Conservation (phyloP, 2,113 vertebrate species). For the Otocyon megalotis region DNA sequence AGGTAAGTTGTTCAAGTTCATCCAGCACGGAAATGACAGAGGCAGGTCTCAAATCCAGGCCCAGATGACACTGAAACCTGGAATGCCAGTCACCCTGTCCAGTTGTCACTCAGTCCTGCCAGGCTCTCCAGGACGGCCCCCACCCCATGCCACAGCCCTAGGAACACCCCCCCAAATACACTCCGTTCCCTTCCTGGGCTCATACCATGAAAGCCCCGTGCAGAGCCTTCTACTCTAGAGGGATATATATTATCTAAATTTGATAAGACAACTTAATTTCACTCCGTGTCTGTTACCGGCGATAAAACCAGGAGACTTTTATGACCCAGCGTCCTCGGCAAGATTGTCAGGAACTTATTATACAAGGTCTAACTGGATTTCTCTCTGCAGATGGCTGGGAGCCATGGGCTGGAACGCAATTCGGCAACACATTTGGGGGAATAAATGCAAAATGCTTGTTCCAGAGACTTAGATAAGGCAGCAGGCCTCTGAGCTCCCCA, state of each 20-base stretch:
- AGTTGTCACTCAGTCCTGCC: neutral
- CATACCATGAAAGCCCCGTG: constrained; percentile 84
- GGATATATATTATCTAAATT: constrained; percentile 92
- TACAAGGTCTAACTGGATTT: constrained; percentile 93
- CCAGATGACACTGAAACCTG: neutral
- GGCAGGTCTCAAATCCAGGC: neutral
- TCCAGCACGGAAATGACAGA: neutral
- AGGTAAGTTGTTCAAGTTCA: neutral
- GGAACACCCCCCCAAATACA: neutral
- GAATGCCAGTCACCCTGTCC: accelerated
- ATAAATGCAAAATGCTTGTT: constrained; percentile 91
- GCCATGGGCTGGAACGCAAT: constrained; percentile 89
- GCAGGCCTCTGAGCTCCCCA: constrained; percentile 79
- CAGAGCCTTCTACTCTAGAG: constrained; percentile 86
- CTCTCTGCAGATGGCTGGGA: constrained; percentile 89
- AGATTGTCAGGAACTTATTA: constrained; percentile 93
- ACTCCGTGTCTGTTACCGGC: constrained; percentile 90
- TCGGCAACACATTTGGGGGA: constrained; percentile 88
- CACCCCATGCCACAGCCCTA: accelerated
- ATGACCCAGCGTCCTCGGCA: constrained; percentile 89
- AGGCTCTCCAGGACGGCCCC: neutral
- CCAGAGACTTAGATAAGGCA: constrained; percentile 88
- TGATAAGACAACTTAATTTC: constrained; percentile 93
- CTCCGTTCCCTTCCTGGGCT: constrained; percentile 71
- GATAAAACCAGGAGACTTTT: constrained; percentile 92